Evolutionary conservation across 2,888 invertebrate species (phyloP).

Genomic region (Drosophila aldrichi): DNA sequence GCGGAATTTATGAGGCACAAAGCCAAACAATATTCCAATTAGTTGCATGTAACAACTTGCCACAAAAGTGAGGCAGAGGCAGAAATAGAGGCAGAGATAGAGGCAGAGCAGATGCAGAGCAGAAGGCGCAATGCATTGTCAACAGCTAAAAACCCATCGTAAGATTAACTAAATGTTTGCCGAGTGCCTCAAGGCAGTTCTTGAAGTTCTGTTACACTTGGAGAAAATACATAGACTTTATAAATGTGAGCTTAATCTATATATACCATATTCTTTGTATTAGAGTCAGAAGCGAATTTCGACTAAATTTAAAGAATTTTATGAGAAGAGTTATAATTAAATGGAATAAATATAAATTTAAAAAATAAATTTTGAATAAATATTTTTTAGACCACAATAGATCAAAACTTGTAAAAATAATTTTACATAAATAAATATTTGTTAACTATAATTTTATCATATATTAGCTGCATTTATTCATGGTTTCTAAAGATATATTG

Average conservation of each 20-base stretch:
- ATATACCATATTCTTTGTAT: no score
- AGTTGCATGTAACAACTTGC: constrained; percentile 40
- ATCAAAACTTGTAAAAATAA: no score
- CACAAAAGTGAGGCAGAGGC: not conserved
- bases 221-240: not conserved
- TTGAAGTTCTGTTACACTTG: not conserved
- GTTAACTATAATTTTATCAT: not conserved
- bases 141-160: constrained; percentile 52
- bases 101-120: not conserved
- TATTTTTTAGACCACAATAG: no score
- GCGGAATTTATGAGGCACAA: constrained; percentile 52
- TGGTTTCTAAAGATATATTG: not conserved
- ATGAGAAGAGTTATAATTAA: no score
- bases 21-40: constrained; percentile 51
- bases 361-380: no score
- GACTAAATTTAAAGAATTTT: not conserved
- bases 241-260: no score
- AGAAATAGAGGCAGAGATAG: not conserved
- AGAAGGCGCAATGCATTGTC: constrained; percentile 6
- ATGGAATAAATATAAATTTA: no score
- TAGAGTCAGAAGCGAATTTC: not conserved
- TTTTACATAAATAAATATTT: no score
- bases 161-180: constrained; percentile 69
- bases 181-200: constrained; percentile 28
- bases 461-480: not conserved